These are phyloP conservation scores for Kryptolebias ocellatus DNA, from an alignment of 2,797 vertebrate genomes.

Conservation along the genomic window DNA sequence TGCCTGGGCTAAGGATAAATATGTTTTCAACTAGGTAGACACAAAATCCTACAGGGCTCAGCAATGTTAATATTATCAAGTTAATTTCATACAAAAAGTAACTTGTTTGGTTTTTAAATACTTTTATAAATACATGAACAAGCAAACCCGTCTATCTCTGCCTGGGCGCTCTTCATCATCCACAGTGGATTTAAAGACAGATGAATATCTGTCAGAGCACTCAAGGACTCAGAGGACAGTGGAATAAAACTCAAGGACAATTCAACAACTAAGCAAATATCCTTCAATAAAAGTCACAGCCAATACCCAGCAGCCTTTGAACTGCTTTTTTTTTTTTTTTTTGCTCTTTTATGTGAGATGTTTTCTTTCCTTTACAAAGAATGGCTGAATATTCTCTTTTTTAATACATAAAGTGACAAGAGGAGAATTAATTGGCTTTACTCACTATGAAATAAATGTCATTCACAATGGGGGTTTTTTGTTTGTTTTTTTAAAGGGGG, in stretches of 20 bases:
- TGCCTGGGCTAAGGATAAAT: slow-evolving; percentile 54
- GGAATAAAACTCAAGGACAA: slow-evolving; percentile 59
- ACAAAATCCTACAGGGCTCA: slow-evolving; percentile 72
- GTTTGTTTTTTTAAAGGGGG: slow-evolving; percentile 13
- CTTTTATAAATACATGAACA: slow-evolving; percentile 67
- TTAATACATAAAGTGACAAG: slow-evolving; percentile 51
- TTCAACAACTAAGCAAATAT: slow-evolving; percentile 42
- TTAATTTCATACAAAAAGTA: slow-evolving; percentile 69
- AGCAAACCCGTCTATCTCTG: slow-evolving; percentile 52
- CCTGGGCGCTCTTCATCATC: slow-evolving; percentile 39
- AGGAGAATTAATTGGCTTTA: slow-evolving; percentile 46
- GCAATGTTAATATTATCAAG: slow-evolving; percentile 53
- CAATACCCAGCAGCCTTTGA: slow-evolving; percentile 45
- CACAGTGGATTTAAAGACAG: slow-evolving; percentile 52
- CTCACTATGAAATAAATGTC: slow-evolving; percentile 45
- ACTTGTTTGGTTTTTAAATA: slow-evolving; percentile 69
- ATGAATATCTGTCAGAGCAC: slow-evolving; percentile 45
- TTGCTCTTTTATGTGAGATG: slow-evolving; percentile 54
- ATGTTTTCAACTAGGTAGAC: slow-evolving; percentile 57
- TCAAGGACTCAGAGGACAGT: slow-evolving; percentile 58
- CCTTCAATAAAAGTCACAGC: slow-evolving; percentile 65
- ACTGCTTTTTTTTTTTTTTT: slow-evolving; percentile 53
- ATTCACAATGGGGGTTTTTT: slow-evolving; percentile 18
- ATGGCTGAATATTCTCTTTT: slow-evolving; percentile 73
- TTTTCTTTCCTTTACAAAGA: slow-evolving; percentile 60